phyloP scores from a whole-genome alignment of 2,888 invertebrate species.

The Linyphia triangularis region DNA sequence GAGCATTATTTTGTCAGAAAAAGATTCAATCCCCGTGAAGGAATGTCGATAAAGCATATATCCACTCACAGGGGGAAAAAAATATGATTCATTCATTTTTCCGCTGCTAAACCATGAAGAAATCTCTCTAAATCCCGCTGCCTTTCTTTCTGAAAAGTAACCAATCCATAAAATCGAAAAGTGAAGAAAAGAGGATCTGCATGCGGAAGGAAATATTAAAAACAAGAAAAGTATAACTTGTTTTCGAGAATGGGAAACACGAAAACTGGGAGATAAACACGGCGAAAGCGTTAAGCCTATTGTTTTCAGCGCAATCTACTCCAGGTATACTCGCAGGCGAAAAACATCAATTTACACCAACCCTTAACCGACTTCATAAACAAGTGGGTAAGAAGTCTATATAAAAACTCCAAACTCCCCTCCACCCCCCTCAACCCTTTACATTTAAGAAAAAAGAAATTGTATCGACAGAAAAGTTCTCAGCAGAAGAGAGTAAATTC shows the following conservation, averaged over 20 bases:
- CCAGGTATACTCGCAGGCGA: neutral
- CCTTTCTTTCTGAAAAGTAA: conserved; percentile 9
- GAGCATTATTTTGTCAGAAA: conserved; percentile 21
- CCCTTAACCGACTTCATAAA: conserved; percentile 71
- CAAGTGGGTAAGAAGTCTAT: conserved; percentile 41
- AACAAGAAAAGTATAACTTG: conserved; percentile 45
- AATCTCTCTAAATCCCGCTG: conserved; percentile 48
- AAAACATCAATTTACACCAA: conserved; percentile 65
- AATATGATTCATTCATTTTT: conserved; percentile 44
- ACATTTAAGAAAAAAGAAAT: conserved; percentile 56
- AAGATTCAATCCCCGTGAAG: conserved; percentile 47
- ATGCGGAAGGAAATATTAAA: conserved; percentile 34
- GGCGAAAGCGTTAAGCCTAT: conserved; percentile 71
- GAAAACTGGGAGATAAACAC: conserved; percentile 52
- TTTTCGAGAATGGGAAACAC: conserved; percentile 55
- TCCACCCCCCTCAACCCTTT: neutral
- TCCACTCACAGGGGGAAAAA: conserved; percentile 24
- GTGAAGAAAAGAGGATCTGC: conserved; percentile 15
- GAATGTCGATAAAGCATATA: conserved; percentile 50
- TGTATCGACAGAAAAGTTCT: conserved; percentile 66
- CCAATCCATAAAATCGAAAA: conserved; percentile 62
- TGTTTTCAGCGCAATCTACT: conserved; percentile 70
- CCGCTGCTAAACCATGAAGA: conserved; percentile 38
- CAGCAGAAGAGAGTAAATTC: conserved; percentile 39
- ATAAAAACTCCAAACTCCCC: neutral